phyloP scores from a whole-genome alignment of 1,140 invertebrate species.

The Andricus grossulariae region DNA sequence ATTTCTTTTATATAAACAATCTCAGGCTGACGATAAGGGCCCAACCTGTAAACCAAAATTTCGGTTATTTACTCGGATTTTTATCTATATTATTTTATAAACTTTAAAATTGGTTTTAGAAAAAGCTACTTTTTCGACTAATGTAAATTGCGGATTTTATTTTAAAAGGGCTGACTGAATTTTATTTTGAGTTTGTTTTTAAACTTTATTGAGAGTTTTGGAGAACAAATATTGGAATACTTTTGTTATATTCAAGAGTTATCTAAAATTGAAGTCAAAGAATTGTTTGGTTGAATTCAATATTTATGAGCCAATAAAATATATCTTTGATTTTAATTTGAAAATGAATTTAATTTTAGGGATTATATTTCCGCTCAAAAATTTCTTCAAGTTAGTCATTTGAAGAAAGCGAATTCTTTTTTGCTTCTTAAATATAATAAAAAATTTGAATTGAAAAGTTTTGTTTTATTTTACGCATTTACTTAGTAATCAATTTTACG shows the following conservation, averaged over 20 bases:
- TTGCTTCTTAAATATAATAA: slow-evolving; percentile 81
- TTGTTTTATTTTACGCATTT: too few relatives aligned
- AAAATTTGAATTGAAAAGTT: slow-evolving; percentile 83
- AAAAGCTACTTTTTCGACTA: not conserved
- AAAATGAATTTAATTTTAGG: too few relatives aligned
- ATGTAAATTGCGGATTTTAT: not conserved
- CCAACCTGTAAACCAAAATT: not conserved
- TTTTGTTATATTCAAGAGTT: slow-evolving; percentile 1
- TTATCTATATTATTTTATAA: not conserved
- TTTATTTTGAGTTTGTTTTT: not conserved
- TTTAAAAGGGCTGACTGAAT: not conserved
- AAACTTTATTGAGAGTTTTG: not conserved
- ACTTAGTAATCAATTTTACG: too few relatives aligned
- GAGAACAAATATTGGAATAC: not conserved
- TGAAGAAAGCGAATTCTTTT: not conserved
- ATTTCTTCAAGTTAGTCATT: not conserved
- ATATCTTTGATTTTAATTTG: too few relatives aligned
- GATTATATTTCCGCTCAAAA: not conserved
- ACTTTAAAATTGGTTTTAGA: not conserved
- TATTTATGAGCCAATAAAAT: too few relatives aligned
- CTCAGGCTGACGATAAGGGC: slow-evolving; percentile 9
- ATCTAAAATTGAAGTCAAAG: too few relatives aligned
- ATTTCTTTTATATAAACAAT: slow-evolving; percentile 20
- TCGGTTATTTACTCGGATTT: not conserved
- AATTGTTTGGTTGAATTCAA: too few relatives aligned